Percentiles rank a stretch among this genome's conserved stretches.
phyloP scores from a whole-genome alignment of 2,797 vertebrate genomes.

The Acipenser ruthenus region DNA sequence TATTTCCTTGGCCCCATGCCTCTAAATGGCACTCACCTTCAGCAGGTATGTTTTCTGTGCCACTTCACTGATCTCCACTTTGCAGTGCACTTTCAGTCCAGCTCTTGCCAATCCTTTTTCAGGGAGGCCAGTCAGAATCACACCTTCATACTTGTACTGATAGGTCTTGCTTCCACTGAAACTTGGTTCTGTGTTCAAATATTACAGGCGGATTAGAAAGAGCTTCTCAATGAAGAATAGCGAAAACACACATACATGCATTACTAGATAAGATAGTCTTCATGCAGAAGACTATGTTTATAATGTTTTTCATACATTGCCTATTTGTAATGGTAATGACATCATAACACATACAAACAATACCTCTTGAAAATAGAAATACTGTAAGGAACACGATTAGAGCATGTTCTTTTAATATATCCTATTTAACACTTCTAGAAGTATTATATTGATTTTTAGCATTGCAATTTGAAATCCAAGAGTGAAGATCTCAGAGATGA shows the following conservation, averaged over 20 bases:
- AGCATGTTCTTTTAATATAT: no score
- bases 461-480: no score
- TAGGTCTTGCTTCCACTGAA: constrained; percentile 31
- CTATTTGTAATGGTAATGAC: no score
- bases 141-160: constrained; percentile 38
- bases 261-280: not conserved
- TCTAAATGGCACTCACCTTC: constrained; percentile 30
- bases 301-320: no score
- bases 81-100: constrained; percentile 22
- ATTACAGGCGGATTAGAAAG: not conserved
- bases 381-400: no score
- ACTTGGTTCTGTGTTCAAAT: constrained; percentile 28
- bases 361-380: no score
- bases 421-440: no score
- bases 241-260: not conserved
- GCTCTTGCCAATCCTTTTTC: constrained; percentile 29
- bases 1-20: no score
- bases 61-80: constrained; percentile 32
- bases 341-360: no score
- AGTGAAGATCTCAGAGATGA: no score
- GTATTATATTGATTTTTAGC: no score
- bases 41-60: constrained; percentile 21
- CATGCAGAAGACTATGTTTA: no score
- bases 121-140: constrained; percentile 39
- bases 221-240: not conserved